Conservation (phyloP, 2,797 vertebrate species). For the Lutjanus campechanus region DNA sequence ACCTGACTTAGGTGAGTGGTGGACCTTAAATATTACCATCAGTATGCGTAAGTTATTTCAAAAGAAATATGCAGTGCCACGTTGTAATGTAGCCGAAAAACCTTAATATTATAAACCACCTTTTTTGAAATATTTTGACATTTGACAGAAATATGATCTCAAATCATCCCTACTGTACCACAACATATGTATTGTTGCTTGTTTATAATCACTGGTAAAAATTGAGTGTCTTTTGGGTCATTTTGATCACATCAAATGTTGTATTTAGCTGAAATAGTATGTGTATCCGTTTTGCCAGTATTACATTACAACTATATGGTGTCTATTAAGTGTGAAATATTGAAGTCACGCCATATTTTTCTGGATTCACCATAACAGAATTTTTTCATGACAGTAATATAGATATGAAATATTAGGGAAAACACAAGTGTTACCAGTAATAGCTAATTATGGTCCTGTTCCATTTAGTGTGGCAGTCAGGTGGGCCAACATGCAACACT, state of each 20-base stretch:
- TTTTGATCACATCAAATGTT: not conserved
- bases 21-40: not conserved
- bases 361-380: no score
- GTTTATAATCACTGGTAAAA: not conserved
- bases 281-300: no score
- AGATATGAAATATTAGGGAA: no score
- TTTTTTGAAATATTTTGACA: not conserved
- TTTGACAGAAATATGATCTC: not conserved
- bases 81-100: not conserved
- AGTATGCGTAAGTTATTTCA: not conserved
- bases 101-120: not conserved
- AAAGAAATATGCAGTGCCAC: not conserved
- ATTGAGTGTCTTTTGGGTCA: not conserved
- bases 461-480: no score
- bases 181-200: not conserved
- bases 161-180: not conserved
- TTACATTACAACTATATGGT: no score
- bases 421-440: no score
- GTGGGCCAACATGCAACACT: no score
- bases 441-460: no score
- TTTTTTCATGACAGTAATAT: no score
- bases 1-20: no score
- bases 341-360: no score
- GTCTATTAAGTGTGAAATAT: no score
- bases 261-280: not conserved